These are phyloP conservation scores for Eudorcas thomsonii DNA, from an alignment of 2,113 vertebrate species.

Conservation along the genomic window DNA sequence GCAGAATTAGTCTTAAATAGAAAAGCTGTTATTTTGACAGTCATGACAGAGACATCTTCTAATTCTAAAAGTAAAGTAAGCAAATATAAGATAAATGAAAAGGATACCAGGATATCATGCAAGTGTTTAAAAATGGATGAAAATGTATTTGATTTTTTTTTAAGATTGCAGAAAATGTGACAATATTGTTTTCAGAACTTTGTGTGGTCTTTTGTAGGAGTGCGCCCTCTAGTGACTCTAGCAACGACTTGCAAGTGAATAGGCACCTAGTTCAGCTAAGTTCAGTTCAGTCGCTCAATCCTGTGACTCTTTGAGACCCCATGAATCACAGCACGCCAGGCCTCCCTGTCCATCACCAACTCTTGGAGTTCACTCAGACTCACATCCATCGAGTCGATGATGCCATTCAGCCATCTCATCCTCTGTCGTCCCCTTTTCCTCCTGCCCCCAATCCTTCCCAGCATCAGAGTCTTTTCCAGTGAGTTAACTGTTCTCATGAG, in stretches of 20 bases:
- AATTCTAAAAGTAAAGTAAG: neutral
- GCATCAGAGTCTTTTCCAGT: too few relatives aligned
- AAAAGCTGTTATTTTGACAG: constrained; percentile 24
- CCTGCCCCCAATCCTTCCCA: too few relatives aligned
- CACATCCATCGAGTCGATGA: too few relatives aligned
- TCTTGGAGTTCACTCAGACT: too few relatives aligned
- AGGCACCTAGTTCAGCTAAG: too few relatives aligned
- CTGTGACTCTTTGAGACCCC: too few relatives aligned
- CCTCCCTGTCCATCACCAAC: too few relatives aligned
- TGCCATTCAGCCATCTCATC: too few relatives aligned
- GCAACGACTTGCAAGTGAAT: neutral
- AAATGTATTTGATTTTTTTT: neutral
- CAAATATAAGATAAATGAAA: neutral
- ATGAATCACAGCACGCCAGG: too few relatives aligned
- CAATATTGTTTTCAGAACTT: neutral
- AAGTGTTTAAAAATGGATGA: neutral
- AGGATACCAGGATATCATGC: neutral
- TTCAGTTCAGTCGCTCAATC: too few relatives aligned
- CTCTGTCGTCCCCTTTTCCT: too few relatives aligned
- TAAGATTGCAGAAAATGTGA: constrained; percentile 11
- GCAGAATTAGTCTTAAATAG: neutral
- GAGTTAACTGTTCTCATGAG: too few relatives aligned
- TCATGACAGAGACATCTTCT: neutral
- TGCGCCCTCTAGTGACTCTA: constrained; percentile 58
- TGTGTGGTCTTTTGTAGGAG: constrained; percentile 2